A percentile compares a stretch with the other conserved stretches of the same genome.
Evolutionary conservation across 2,888 invertebrate species (phyloP).

Genomic region (Ormia ochracea): DNA sequence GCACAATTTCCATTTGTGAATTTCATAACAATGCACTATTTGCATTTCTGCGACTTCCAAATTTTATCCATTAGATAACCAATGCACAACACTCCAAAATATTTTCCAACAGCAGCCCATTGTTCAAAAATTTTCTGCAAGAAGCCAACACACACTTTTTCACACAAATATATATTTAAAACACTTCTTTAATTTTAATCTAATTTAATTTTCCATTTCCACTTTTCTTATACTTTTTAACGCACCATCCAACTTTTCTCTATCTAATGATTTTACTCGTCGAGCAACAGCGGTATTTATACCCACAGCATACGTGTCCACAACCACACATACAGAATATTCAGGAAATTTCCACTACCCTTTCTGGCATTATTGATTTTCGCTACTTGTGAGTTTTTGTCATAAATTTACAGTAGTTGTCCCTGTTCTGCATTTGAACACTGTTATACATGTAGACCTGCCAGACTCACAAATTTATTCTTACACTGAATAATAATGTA

Average conservation of each 20-base stretch:
- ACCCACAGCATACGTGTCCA: conserved; percentile 35
- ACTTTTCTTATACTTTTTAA: background rate
- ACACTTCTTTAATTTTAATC: background rate
- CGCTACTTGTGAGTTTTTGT: background rate
- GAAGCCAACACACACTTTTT: background rate
- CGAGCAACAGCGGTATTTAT: conserved; percentile 46
- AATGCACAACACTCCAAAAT: background rate
- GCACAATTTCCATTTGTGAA: background rate
- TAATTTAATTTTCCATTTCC: conserved; percentile 5
- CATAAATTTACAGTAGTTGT: background rate
- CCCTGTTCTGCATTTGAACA: background rate
- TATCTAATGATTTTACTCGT: conserved; percentile 12
- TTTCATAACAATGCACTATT: conserved; percentile 11
- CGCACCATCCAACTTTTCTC: conserved; percentile 18
- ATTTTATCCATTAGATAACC: background rate
- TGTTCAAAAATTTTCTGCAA: background rate
- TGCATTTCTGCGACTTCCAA: conserved; percentile 8
- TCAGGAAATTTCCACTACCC: conserved; percentile 52
- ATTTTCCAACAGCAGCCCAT: conserved; percentile 15
- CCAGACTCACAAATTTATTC: background rate
- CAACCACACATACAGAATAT: conserved; percentile 10
- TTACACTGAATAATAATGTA: background rate
- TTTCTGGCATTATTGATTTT: conserved; percentile 56
- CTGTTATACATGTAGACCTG: conserved; percentile 3
- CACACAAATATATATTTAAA: background rate